A percentile compares a stretch with the other conserved stretches of the same genome.
phyloP scores from a whole-genome alignment of 2,888 invertebrate genomes.

The Cephalotes varians region DNA sequence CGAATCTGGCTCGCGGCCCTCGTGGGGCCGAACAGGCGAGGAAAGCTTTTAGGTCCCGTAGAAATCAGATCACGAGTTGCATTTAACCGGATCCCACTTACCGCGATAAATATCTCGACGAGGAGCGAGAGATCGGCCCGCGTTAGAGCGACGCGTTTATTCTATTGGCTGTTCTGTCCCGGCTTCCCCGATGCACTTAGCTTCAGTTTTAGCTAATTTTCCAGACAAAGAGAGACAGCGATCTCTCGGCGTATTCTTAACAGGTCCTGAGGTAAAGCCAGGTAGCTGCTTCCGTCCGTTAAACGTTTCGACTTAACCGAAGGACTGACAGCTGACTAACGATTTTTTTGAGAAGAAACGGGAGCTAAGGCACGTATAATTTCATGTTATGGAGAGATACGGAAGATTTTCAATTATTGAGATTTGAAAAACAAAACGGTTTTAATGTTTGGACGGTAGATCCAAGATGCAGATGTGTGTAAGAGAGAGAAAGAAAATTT shows the following conservation, averaged over 20 bases:
- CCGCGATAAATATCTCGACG: conserved; percentile 81
- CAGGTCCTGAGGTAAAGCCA: conserved; percentile 63
- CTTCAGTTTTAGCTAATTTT: conserved; percentile 76
- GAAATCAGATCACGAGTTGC: conserved; percentile 82
- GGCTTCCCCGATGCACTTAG: conserved; percentile 63
- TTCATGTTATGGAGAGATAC: background rate
- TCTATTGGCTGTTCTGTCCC: conserved; percentile 58
- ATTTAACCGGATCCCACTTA: conserved; percentile 83
- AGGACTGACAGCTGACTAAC: conserved; percentile 55
- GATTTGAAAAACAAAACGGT: background rate
- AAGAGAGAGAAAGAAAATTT: background rate
- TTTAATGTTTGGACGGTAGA: background rate
- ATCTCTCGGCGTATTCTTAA: conserved; percentile 54
- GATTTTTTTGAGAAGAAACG: conserved; percentile 25
- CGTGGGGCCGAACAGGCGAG: conserved; percentile 46
- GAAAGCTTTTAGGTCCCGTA: conserved; percentile 75
- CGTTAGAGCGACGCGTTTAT: conserved; percentile 70
- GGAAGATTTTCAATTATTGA: background rate
- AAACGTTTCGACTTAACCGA: conserved; percentile 66
- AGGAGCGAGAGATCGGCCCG: conserved; percentile 59
- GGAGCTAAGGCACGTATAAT: conserved; percentile 42
- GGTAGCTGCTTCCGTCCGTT: conserved; percentile 65
- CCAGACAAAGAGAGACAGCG: conserved; percentile 50
- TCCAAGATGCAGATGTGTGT: too few species aligned
- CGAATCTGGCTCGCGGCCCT: conserved; percentile 65